Base-by-base conservation (phyloP, 1,140 invertebrate species). In the Spodoptera litura region DNA sequence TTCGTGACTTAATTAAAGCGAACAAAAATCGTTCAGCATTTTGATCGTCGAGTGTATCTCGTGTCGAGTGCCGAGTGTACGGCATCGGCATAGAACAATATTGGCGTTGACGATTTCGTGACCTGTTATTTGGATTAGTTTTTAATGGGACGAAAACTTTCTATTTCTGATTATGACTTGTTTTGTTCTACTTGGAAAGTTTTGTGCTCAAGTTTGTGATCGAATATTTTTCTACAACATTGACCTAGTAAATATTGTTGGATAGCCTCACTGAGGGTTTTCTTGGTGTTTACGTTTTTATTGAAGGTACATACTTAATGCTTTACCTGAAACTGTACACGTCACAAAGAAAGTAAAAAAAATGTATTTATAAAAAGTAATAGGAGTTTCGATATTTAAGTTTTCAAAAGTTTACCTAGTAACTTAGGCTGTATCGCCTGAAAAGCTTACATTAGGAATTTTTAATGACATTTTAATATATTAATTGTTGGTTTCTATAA, bases 1-100 rank as follows among this genome's bases (percentile, higher is more conserved):
- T 85, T 87, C 87, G 88, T 91, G 89, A 91, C 89, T 89, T 89
- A 88, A 91, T 91, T 89, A 89, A 85, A 85, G 75, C 76, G 79
- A 56, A 83, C 84, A 82, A 85, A 86, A 87, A 81, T 80, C 74
- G 73, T 77, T 75, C 79, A 73, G 35, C 85, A 83, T 84, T 86
- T 86, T 72, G 81, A 79, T 83, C 75, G 68, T 82, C 70, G 56
- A 81, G 75, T 78, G 64, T 49, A 78, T 75, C 61, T 80, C 38
- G 51, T 59, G 56, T 71, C 64, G 44, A 66, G 58, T 56, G 62
- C 27, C 64, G 52, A 66, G 58, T 66, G 62, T 51, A 77, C 61
- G n/a, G 49, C 66, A 77, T 68, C 31, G 31, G 31, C 31, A 31
- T 77, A 52, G 74, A 68, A 77, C 51, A 68, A 68, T 66, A 77